phyloP scores from a whole-genome alignment of 1,140 invertebrate genomes.

The Chironomus striatipennis region DNA sequence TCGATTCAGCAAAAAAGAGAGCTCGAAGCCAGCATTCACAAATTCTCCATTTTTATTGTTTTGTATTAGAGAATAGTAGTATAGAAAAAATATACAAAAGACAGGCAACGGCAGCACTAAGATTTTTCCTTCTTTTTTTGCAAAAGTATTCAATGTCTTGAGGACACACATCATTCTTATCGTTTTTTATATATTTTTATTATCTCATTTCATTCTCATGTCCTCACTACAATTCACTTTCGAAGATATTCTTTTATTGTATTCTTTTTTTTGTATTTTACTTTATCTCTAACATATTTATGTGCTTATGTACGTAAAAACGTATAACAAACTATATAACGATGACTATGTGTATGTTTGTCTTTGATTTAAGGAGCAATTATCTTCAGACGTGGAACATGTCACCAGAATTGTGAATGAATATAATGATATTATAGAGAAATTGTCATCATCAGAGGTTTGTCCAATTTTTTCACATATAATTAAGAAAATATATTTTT shows the following conservation, averaged over 20 bases:
- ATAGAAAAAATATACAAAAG: conserved; percentile 50
- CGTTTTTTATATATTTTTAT: background rate
- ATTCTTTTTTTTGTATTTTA: background rate
- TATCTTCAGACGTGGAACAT: conserved; percentile 53
- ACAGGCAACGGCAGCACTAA: too few species aligned
- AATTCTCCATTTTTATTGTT: too few species aligned
- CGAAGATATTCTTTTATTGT: background rate
- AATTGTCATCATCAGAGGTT: conserved; percentile 54
- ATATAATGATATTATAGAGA: conserved; percentile 51
- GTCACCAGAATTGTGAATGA: conserved; percentile 48
- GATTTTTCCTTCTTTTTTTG: background rate
- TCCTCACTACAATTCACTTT: too few species aligned
- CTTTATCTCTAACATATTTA: too few species aligned
- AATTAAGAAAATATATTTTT: too few species aligned
- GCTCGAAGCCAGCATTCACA: background rate
- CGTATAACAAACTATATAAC: too few species aligned
- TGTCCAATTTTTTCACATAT: conserved; percentile 26
- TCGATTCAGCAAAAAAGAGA: background rate
- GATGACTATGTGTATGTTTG: too few species aligned
- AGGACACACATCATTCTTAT: conserved; percentile 8
- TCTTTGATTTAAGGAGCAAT: conserved; percentile 36
- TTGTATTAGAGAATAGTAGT: background rate
- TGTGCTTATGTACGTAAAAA: too few species aligned
- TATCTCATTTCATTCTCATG: background rate
- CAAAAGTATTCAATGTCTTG: conserved; percentile 10